Base-by-base conservation (phyloP, 2,113 vertebrate genomes). In the Cyprinodon variegatus region DNA sequence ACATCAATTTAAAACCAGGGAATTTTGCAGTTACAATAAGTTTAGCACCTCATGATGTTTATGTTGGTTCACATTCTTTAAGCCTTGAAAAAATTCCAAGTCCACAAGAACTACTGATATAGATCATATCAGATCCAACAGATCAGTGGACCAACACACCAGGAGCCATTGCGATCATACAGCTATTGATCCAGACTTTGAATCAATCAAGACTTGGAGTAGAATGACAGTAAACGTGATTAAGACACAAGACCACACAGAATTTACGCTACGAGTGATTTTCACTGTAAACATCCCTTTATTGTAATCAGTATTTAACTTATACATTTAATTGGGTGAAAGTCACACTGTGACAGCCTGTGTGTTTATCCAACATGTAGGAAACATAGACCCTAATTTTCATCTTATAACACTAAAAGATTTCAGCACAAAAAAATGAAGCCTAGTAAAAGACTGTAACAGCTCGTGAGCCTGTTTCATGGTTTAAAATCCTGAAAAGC, bases 131-230 rank as follows among this genome's bases (percentile, higher is more conserved):
- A 20, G 70, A 81, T 72, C 72, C 15, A 41, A 75, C 48, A 41
- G 66, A 83, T 72, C 76, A 81, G 62, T 11, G 2, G 43, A 45
- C 73, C 20, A 45, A 73, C 53, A 38, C 68, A 83, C 74, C 78
- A 81, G 61, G 46, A 14, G 63, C 45, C 29, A 53, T 40, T 22
- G 39, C 57, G n/a, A 77, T 63, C 45, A 77, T 79, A 69, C 71
- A 38, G 53, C 36, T 76, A 81, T 86, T 74, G 77, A 89, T 87
- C 68, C 59, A 36, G 63, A 63, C 62, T 72, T 40, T 79, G 65
- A 68, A 63, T 38, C 73, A 78, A 76, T 89, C 73, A 77, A 70
- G 48, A 74, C 57, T 76, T 76, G 10, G 40, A 82, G 71, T 41
- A 48, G 53, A 61, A 61, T 5, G 46, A 76, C 53, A 70, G 29